Evolutionary conservation across 2,113 vertebrate species (phyloP), one percentile per base, ranked within the genome.

Genomic region (Motacilla tschutschensis): DNA sequence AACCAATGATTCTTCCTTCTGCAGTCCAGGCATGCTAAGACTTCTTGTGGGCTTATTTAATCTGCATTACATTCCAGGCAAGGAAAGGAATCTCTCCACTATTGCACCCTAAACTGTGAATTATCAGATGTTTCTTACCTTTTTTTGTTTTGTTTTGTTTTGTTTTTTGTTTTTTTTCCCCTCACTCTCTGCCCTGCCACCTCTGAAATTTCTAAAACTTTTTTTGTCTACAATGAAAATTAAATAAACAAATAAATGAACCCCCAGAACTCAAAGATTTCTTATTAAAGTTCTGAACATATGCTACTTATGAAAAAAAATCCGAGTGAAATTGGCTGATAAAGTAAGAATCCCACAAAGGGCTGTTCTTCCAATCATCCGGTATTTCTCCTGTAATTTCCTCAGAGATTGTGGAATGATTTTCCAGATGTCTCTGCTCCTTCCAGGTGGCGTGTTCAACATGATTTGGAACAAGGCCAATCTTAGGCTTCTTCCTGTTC

Each of bases 391-490:
- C 83, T 92, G 74, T 93, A 95, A 96, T 96, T 96, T 95, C 94
- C 95, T 95, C 87, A 80, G 95, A 95, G 94, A 95, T 60, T 59
- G 80, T 81, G 90, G 92, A 93, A 96, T 95, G 93, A 92, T 95
- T 95, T 95, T 96, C 95, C 96, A 96, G 96, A 96, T 96, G 96
- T 94, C 93, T 94, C 85, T 65, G 88, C 84, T 94, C 84, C 89
- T 94, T 96, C 94, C 94, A 95, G 95, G 94, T 95, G 94, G 93
- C 1, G 44, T 94, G 94, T 95, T 94, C 85, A 93, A 94, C 94
- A 94, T 86, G 90, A 95, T 85, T 95, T 96, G 95, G 95, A 95
- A 50, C 38, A 57, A 59, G 64, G 90, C 95, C 96, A 96, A 93
- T 64, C 70, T 80, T 75, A 51, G 26, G 21, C 84, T 89, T 77